These are phyloP conservation scores for Aerospiza tachiro DNA, from an alignment of 2,797 vertebrate species.

Conservation along the genomic window DNA sequence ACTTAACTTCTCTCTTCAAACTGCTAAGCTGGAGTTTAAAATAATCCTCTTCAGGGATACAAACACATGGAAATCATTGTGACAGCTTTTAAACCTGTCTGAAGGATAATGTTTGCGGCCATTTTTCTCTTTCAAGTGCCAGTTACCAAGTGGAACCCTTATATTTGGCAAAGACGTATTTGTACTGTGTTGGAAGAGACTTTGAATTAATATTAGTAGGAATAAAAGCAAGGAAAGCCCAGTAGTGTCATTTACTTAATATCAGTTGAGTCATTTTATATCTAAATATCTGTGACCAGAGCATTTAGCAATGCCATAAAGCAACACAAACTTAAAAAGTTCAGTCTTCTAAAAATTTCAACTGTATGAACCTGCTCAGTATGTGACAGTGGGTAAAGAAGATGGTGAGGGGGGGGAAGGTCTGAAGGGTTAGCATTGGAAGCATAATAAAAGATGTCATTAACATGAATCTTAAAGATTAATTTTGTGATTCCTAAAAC, in stretches of 20 bases:
- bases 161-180: background rate
- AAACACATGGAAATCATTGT: background rate
- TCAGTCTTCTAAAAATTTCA: background rate
- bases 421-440: background rate
- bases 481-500: background rate
- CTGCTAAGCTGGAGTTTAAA: background rate
- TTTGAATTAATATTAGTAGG: background rate
- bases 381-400: background rate
- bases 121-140: slow-evolving; percentile 22
- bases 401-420: background rate
- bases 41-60: background rate
- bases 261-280: background rate
- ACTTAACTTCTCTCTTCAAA: background rate
- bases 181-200: background rate
- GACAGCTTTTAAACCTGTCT: slow-evolving; percentile 6
- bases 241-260: background rate
- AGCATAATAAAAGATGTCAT: background rate
- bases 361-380: background rate
- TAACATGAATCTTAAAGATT: background rate
- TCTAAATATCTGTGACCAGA: background rate
- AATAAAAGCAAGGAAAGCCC: background rate
- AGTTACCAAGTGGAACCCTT: background rate
- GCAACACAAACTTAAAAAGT: background rate
- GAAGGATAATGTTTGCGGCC: background rate
- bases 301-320: background rate